phyloP scores from a whole-genome alignment of 1,140 invertebrate genomes.

The Zaprionus nigranus region DNA sequence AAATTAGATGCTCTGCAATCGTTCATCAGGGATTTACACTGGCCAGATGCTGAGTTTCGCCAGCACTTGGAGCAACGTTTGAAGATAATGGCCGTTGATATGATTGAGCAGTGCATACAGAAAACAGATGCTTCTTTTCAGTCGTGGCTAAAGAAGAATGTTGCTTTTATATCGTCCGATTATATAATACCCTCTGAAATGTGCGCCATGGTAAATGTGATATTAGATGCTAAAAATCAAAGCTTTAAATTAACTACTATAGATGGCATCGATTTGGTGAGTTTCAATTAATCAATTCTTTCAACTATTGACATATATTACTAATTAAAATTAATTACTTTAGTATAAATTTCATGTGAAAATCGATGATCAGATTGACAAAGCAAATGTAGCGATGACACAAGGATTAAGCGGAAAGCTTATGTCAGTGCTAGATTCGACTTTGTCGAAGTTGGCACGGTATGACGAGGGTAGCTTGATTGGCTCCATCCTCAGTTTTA shows the following conservation, averaged over 20 bases:
- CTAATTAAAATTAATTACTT: neutral
- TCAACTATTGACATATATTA: neutral
- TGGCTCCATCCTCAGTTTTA: slow-evolving; percentile 98
- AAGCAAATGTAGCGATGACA: slow-evolving; percentile 95
- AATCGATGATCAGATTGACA: slow-evolving; percentile 98
- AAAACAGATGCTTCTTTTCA: slow-evolving; percentile 93
- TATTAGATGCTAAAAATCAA: slow-evolving; percentile 96
- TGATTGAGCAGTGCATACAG: slow-evolving; percentile 99
- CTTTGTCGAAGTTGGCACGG: slow-evolving; percentile 96
- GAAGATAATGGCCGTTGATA: slow-evolving; percentile 99
- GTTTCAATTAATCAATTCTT: slow-evolving; percentile 24
- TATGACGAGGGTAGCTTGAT: slow-evolving; percentile 99
- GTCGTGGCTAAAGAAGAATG: slow-evolving; percentile 97
- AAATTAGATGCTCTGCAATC: slow-evolving; percentile 99
- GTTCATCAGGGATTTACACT: slow-evolving; percentile 98
- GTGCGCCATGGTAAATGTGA: slow-evolving; percentile 99
- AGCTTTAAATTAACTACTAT: slow-evolving; percentile 98
- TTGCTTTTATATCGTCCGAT: slow-evolving; percentile 97
- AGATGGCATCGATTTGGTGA: slow-evolving; percentile 97
- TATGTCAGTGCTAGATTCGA: slow-evolving; percentile 96
- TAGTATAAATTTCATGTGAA: slow-evolving; percentile 98
- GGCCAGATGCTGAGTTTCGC: slow-evolving; percentile 99
- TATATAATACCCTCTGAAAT: slow-evolving; percentile 99
- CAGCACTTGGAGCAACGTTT: slow-evolving; percentile 98
- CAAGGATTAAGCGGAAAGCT: slow-evolving; percentile 96